A percentile compares a stretch with the other conserved stretches of the same genome.
Conservation (phyloP, 1,140 invertebrate genomes). For the Drosophila guanche region DNA sequence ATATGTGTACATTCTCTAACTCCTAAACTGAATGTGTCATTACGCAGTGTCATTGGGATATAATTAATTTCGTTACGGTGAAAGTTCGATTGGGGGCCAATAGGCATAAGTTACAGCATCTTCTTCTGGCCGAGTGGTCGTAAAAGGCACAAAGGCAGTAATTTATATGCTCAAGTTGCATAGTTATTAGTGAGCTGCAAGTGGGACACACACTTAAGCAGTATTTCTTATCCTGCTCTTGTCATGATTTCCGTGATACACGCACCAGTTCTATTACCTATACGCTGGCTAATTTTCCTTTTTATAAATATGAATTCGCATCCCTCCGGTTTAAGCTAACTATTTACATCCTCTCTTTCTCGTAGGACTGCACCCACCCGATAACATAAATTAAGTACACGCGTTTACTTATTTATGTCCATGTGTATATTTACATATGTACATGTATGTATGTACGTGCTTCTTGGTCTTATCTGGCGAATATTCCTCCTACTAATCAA, state of each 20-base stretch:
- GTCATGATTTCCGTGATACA: background rate
- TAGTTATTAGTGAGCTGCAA: constrained; percentile 1
- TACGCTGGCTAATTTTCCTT: constrained; percentile 1
- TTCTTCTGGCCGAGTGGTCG: constrained; percentile 14
- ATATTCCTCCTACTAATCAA: too few relatives aligned
- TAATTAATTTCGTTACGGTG: constrained; percentile 38
- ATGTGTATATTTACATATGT: too few relatives aligned
- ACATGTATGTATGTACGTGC: too few relatives aligned
- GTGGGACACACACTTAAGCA: background rate
- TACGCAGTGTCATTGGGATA: constrained; percentile 30
- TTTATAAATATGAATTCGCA: constrained; percentile 7
- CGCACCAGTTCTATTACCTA: background rate
- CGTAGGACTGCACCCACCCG: background rate
- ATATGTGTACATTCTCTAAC: background rate
- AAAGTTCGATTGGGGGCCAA: constrained; percentile 7
- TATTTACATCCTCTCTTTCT: background rate
- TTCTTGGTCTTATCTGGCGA: too few relatives aligned
- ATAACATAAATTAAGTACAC: constrained; percentile 8
- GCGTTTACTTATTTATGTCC: too few relatives aligned
- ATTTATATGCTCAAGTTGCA: constrained; percentile 17
- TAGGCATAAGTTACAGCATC: constrained; percentile 1
- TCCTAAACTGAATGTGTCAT: constrained; percentile 1
- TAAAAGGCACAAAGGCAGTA: constrained; percentile 24
- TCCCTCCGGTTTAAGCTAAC: background rate
- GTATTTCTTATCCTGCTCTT: background rate